Base-by-base conservation (phyloP, 2,113 vertebrate genomes). In the rabbit (Oryctolagus cuniculus) region DNA sequence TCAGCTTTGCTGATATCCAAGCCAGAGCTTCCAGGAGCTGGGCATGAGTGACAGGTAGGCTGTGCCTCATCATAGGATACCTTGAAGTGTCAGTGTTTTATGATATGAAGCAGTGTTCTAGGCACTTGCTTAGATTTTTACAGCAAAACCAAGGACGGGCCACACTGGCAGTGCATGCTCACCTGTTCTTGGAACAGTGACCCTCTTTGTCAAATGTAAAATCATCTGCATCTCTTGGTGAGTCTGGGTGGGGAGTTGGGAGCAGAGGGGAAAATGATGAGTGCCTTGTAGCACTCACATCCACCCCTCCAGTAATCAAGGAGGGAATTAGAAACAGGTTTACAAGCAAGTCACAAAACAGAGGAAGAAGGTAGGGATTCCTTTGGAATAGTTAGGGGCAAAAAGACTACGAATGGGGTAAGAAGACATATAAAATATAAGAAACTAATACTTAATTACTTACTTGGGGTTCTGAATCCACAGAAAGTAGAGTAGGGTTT, bases 21-120 rank as follows among this genome's bases (percentile, higher is more conserved):
- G 36, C 19, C 36, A 36, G 80, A 85, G 66, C 1, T 38, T 53
- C 3, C 22, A 27, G 36, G 24, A 6, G 7, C 31, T 31, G 2
- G 15, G 49, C 77, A 6, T 36, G 24, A 1, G 4, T 36, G 55
- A 16, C 22, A 82, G 9, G 31, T 10, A 31, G 73, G 36, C 6
- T 12, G 3, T 24, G 17, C 0, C 49, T 34, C 69, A 12, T 19
- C 0, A 0, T 2, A 10, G 24, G 0, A 0, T 10, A 0, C 13
- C 9, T 49, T 27, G 0, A 24, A 69, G 13, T 53, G 25, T 58
- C 49, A 51, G 3, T 25, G 1, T 17, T 0, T 10, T 27, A 4
- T 61, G 36, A 70, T 25, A 36, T 21, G 67, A 77, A 73, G 49
- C 29, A 8, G 17, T 85, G 5, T 78, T 85, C 63, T 70, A 51